Evolutionary conservation across 2,888 invertebrate species (phyloP), one percentile per base, ranked within the genome.

Genomic region (Amphipoea oculea): DNA sequence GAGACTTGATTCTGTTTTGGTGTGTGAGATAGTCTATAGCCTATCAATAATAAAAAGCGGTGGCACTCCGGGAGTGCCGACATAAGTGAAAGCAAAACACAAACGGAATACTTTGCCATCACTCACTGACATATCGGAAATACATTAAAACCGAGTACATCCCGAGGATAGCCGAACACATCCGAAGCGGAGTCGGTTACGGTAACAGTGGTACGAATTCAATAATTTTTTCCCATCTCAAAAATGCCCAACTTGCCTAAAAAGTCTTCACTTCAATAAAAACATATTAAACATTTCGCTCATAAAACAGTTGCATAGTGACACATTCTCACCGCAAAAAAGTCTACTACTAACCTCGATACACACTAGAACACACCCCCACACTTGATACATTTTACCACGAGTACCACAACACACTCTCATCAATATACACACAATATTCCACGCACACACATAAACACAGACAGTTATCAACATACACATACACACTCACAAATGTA

Each of bases 361-460:
- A n/a, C 23, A n/a, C 11, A n/a, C n/a, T 57, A 57, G 57, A 57
- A 57, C 57, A 57, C n/a, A 57, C 3, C 9, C 23, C 23, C 20
- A 54, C 54, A 20, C 54, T 7, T 20, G 3, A 2, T 54, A 63
- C 12, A 36, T 42, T 80, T 81, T 67, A 83, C 85, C 73, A 85
- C 66, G 51, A 73, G n/a, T 76, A 67, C 36, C 73, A 76, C n/a
- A 54, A 40, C 36, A 40, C 60, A 65, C 20, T 51, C 11, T 54
- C 36, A 45, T 42, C 5, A n/a, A 48, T 54, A 62, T 12, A 40
- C 14, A 45, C 54, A 51, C 12, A 51, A 57, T 65, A 75, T 71
- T 66, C 1, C n/a, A 84, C 51, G 1, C 75, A 83, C 72, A 83
- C 84, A 67, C 23, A 42, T 0, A 66, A 17, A 76, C 60, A n/a